These are phyloP conservation scores for Edolisoma coerulescens DNA, from an alignment of 2,113 vertebrate genomes.

Conservation along the genomic window DNA sequence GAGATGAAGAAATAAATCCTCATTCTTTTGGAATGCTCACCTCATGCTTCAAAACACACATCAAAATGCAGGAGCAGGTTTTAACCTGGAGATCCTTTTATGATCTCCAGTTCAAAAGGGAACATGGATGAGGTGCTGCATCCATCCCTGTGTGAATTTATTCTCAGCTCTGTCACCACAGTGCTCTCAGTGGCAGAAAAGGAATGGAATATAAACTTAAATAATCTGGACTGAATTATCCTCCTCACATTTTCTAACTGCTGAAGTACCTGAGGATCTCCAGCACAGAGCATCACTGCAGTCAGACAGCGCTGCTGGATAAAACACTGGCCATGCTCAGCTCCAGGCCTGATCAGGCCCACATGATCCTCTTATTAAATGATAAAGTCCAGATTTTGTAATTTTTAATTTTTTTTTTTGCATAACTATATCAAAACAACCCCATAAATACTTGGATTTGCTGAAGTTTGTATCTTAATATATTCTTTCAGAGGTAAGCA, in stretches of 20 bases:
- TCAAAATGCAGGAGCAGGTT: background rate
- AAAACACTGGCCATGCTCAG: background rate
- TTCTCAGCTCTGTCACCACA: background rate
- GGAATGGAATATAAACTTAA: background rate
- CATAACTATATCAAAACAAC: background rate
- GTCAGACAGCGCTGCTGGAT: background rate
- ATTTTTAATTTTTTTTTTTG: background rate
- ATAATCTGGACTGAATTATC: background rate
- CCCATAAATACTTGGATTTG: background rate
- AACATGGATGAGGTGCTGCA: accelerated
- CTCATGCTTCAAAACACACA: background rate
- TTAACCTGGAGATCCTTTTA: background rate
- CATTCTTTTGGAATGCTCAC: background rate
- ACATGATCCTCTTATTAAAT: background rate
- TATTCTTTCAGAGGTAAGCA: background rate
- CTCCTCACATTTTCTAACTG: background rate
- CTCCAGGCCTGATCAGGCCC: background rate
- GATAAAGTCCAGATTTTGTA: background rate
- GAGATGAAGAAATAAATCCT: background rate
- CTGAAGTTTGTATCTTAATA: background rate
- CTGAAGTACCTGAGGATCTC: background rate
- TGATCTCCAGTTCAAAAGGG: background rate
- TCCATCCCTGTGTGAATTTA: background rate
- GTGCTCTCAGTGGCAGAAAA: background rate
- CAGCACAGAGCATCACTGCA: background rate